Evolutionary conservation across 2,888 invertebrate genomes (phyloP).

Genomic region (Cylindroiulus punctatus): DNA sequence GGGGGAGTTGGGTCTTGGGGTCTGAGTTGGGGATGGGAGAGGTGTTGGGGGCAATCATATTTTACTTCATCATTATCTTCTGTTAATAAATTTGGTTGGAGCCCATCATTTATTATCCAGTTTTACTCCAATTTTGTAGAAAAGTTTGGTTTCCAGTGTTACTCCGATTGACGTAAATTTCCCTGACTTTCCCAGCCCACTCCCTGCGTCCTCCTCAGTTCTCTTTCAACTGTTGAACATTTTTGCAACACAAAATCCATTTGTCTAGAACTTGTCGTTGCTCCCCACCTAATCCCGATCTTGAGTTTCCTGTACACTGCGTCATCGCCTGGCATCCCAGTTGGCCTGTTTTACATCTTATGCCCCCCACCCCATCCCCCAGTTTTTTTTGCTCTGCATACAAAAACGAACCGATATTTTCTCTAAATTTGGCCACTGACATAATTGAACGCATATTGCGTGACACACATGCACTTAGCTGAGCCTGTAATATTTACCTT

Average conservation of each 20-base stretch:
- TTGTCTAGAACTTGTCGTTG: not conserved
- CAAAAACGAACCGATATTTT: slow-evolving; percentile 44
- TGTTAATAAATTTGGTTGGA: too few species aligned
- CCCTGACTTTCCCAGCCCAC: not conserved
- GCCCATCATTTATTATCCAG: too few species aligned
- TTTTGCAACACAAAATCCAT: not conserved
- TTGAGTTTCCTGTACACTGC: not conserved
- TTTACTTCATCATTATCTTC: too few species aligned
- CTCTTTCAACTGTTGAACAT: not conserved
- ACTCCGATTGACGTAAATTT: not conserved
- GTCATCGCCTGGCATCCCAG: not conserved
- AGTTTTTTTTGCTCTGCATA: not conserved
- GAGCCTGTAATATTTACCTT: slow-evolving; percentile 26
- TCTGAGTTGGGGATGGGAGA: too few species aligned
- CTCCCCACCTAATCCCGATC: not conserved
- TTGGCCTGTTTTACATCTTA: not conserved
- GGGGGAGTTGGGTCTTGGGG: too few species aligned
- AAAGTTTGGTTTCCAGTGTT: too few species aligned
- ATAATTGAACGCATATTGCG: slow-evolving; percentile 31
- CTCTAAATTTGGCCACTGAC: slow-evolving; percentile 49
- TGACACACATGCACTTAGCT: not conserved
- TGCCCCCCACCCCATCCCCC: not conserved
- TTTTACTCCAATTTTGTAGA: too few species aligned
- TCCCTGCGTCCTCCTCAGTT: too few species aligned
- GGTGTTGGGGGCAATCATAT: too few species aligned